Conservation (phyloP, 2,888 invertebrate species). For the Corbicula japonica region DNA sequence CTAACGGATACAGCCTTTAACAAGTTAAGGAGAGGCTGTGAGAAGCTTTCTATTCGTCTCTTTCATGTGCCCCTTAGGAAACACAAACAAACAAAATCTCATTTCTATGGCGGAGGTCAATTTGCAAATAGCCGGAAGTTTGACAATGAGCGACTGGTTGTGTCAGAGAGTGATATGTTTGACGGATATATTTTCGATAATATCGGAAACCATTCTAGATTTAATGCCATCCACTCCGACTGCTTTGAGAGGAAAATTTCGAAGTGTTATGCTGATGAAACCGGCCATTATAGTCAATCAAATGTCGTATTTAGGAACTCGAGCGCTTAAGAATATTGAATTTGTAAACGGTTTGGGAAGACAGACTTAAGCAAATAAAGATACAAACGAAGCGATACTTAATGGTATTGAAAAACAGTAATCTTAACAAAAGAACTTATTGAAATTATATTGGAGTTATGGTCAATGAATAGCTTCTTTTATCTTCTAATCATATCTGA, state of each 20-base stretch:
- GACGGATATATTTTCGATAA: conserved; percentile 42
- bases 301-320: conserved; percentile 10
- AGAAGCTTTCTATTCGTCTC: too few species aligned
- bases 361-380: too few species aligned
- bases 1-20: too few species aligned
- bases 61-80: conserved; percentile 11
- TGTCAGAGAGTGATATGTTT: conserved; percentile 23
- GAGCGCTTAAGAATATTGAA: too few species aligned
- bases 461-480: too few species aligned
- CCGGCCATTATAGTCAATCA: conserved; percentile 21
- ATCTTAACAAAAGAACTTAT: too few species aligned
- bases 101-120: conserved; percentile 18
- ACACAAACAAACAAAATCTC: conserved; percentile 10
- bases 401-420: too few species aligned
- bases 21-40: too few species aligned
- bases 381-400: too few species aligned
- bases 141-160: conserved; percentile 40
- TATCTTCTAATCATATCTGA: too few species aligned
- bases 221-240: conserved; percentile 4
- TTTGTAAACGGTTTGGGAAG: too few species aligned
- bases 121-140: conserved; percentile 19
- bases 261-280: conserved; percentile 10
- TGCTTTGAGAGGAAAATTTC: background rate
- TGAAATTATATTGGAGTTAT: too few species aligned
- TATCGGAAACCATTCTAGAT: conserved; percentile 24